Evolutionary conservation across 2,113 vertebrate genomes (phyloP).

Genomic region (Nettapus auritus): DNA sequence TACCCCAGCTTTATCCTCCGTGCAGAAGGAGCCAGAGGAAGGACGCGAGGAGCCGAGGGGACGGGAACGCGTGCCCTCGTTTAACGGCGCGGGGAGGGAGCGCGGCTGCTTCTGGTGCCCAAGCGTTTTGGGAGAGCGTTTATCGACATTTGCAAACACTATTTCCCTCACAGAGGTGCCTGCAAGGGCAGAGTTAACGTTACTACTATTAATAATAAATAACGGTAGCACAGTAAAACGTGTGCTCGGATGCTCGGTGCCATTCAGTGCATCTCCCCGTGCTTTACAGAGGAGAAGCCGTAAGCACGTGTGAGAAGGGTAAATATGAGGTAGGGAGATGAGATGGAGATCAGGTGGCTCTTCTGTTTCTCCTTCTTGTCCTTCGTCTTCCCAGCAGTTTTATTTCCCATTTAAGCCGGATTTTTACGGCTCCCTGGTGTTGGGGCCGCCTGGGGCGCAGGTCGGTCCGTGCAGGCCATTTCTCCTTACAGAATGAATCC

Average conservation of each 20-base stretch:
- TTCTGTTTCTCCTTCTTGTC: background rate
- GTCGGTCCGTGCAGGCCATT: background rate
- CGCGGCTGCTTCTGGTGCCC: background rate
- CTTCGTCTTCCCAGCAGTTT: background rate
- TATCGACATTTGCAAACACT: background rate
- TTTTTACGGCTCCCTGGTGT: background rate
- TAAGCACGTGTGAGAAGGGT: background rate
- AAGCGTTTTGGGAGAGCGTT: background rate
- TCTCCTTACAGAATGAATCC: background rate
- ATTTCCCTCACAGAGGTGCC: slow-evolving; percentile 32
- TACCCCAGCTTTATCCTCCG: background rate
- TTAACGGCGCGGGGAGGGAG: background rate
- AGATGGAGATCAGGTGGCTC: background rate
- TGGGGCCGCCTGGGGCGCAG: background rate
- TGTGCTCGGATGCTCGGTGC: slow-evolving; percentile 33
- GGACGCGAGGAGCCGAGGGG: background rate
- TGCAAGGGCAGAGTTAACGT: slow-evolving; percentile 56
- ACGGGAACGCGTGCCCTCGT: background rate
- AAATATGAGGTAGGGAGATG: background rate
- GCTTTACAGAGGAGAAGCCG: background rate
- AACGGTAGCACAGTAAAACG: background rate
- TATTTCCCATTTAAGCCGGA: background rate
- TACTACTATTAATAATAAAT: slow-evolving; percentile 66
- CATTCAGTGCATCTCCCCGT: background rate
- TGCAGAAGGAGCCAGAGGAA: background rate